These are phyloP conservation scores for Argopecten irradians DNA, from an alignment of 1,140 invertebrate genomes.

Conservation along the genomic window DNA sequence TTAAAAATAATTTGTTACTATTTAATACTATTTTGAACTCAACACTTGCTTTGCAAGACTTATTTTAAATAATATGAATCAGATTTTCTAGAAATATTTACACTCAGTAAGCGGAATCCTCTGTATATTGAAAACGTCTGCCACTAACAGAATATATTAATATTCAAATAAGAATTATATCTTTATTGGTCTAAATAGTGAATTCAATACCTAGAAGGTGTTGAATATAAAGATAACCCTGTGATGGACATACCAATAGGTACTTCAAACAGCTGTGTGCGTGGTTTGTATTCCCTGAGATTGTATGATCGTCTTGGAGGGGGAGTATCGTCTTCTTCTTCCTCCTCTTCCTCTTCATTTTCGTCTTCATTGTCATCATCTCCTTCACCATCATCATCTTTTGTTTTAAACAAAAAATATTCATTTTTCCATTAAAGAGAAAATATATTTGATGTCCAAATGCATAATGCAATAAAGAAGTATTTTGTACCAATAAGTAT, in stretches of 20 bases:
- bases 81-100: no score
- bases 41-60: no score
- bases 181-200: neutral
- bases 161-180: no score
- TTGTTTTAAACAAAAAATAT: conserved; percentile 33
- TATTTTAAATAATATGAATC: no score
- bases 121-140: no score
- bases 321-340: conserved; percentile 69
- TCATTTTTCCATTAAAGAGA: no score
- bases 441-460: conserved; percentile 30
- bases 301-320: conserved; percentile 65
- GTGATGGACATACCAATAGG: neutral
- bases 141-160: no score
- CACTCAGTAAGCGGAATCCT: no score
- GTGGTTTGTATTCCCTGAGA: conserved; percentile 74
- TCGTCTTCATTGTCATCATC: conserved; percentile 60
- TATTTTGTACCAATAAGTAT: no score
- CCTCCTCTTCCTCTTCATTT: conserved; percentile 68
- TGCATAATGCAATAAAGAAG: neutral
- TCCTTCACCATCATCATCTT: conserved; percentile 50
- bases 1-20: no score
- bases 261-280: conserved; percentile 66
- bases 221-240: no score
- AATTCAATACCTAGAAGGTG: neutral
- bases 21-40: no score